A percentile compares a stretch with the other conserved stretches of the same genome.
phyloP scores from a whole-genome alignment of 2,888 invertebrate species.

The Conistra vaccinii region DNA sequence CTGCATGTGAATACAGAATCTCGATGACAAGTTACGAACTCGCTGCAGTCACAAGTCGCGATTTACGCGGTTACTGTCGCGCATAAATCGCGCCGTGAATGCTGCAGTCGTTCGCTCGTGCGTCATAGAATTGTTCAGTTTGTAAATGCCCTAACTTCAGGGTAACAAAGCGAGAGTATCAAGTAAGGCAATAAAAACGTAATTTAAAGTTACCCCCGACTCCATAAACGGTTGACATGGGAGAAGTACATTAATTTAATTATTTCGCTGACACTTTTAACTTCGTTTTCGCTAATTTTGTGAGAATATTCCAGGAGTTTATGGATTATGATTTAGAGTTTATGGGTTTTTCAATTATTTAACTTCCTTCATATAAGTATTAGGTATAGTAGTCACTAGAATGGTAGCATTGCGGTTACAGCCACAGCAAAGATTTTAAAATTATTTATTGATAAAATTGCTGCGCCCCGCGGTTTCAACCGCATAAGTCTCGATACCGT shows the following conservation, averaged over 20 bases:
- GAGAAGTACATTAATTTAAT: constrained; percentile 60
- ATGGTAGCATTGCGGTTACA: background rate
- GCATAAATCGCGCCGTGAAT: constrained; percentile 35
- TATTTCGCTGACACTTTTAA: constrained; percentile 48
- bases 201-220: constrained; percentile 60
- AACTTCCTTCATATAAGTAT: too few species aligned
- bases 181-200: constrained; percentile 64
- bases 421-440: background rate
- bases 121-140: constrained; percentile 13
- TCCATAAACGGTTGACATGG: constrained; percentile 66
- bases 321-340: constrained; percentile 7
- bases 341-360: background rate
- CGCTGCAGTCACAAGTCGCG: constrained; percentile 29
- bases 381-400: background rate
- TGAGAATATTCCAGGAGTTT: constrained; percentile 20
- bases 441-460: background rate
- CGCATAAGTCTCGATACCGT: too few species aligned
- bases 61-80: constrained; percentile 36
- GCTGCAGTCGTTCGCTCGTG: constrained; percentile 9
- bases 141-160: constrained; percentile 26
- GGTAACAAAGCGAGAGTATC: constrained; percentile 43
- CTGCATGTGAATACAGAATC: background rate
- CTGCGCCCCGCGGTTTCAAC: too few species aligned
- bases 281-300: constrained; percentile 41
- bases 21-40: constrained; percentile 32